These are phyloP conservation scores for Drosophila ambigua DNA, from an alignment of 1,140 invertebrate species.

Conservation along the genomic window DNA sequence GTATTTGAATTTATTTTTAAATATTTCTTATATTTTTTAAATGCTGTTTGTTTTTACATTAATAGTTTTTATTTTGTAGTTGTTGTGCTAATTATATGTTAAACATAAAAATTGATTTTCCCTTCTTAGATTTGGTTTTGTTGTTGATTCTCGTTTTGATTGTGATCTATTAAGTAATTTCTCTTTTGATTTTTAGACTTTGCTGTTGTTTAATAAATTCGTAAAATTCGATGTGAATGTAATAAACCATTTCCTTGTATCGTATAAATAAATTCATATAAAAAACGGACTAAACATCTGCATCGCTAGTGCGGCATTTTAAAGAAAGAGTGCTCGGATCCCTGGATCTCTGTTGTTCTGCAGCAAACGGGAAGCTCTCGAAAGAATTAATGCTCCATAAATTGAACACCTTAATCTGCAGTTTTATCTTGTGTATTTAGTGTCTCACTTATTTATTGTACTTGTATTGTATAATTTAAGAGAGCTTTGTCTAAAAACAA, in stretches of 20 bases:
- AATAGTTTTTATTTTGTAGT: constrained; percentile 80
- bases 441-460: constrained; percentile 33
- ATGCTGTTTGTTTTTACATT: constrained; percentile 71
- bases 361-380: constrained; percentile 44
- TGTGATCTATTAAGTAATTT: constrained; percentile 69
- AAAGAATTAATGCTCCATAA: constrained; percentile 45
- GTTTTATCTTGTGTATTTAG: constrained; percentile 38
- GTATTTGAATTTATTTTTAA: constrained; percentile 41
- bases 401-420: constrained; percentile 47
- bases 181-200: constrained; percentile 62
- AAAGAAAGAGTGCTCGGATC: constrained; percentile 59
- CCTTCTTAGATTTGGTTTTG: constrained; percentile 35
- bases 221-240: constrained; percentile 82
- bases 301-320: constrained; percentile 27
- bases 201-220: constrained; percentile 69
- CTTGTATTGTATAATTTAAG: constrained; percentile 73
- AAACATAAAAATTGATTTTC: constrained; percentile 69
- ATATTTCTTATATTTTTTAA: constrained; percentile 73
- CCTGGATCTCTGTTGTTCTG: constrained; percentile 16
- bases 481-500: constrained; percentile 64
- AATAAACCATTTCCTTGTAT: constrained; percentile 73
- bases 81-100: constrained; percentile 79
- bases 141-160: constrained; percentile 64
- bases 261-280: constrained; percentile 74
- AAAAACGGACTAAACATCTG: constrained; percentile 65